Percentiles rank a stretch among this genome's conserved stretches.
phyloP scores from a whole-genome alignment of 2,797 vertebrate species.

The Pseudopleuronectes americanus region DNA sequence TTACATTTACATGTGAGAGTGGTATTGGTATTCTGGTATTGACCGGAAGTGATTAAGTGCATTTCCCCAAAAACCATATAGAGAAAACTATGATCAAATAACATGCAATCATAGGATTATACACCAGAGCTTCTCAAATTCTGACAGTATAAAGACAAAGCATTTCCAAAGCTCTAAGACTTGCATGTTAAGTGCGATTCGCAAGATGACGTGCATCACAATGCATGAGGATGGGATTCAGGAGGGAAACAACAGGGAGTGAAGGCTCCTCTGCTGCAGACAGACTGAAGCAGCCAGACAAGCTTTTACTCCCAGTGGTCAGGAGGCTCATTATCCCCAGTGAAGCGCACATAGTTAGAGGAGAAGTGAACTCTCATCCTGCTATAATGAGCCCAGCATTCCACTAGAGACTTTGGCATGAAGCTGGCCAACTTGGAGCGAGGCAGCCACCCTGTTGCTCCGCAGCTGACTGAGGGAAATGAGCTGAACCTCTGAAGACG shows the following conservation, averaged over 20 bases:
- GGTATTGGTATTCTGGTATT: background rate
- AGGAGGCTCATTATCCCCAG: slow-evolving; percentile 64
- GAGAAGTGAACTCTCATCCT: slow-evolving; percentile 55
- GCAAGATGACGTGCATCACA: background rate
- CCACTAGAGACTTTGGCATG: slow-evolving; percentile 44
- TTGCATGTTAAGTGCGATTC: background rate
- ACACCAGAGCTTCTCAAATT: background rate
- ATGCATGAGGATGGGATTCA: slow-evolving; percentile 13
- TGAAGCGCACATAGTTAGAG: slow-evolving; percentile 58
- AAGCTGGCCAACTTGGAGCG: slow-evolving; percentile 34
- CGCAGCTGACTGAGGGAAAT: slow-evolving; percentile 49
- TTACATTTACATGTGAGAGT: background rate
- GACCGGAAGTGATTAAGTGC: too few relatives aligned
- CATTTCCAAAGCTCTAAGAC: background rate
- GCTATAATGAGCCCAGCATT: slow-evolving; percentile 62
- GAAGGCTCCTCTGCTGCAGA: slow-evolving; percentile 16
- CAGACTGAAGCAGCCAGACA: slow-evolving; percentile 42
- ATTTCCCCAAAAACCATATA: background rate
- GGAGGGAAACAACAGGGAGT: slow-evolving; percentile 22
- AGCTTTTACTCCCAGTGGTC: slow-evolving; percentile 53
- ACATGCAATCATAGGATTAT: background rate
- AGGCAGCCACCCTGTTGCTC: slow-evolving; percentile 51
- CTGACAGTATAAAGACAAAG: background rate
- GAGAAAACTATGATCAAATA: background rate
- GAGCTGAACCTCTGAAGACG: slow-evolving; percentile 36